Evolutionary conservation across 2,888 invertebrate genomes (phyloP).

Genomic region (Lithophane semibrunnea): DNA sequence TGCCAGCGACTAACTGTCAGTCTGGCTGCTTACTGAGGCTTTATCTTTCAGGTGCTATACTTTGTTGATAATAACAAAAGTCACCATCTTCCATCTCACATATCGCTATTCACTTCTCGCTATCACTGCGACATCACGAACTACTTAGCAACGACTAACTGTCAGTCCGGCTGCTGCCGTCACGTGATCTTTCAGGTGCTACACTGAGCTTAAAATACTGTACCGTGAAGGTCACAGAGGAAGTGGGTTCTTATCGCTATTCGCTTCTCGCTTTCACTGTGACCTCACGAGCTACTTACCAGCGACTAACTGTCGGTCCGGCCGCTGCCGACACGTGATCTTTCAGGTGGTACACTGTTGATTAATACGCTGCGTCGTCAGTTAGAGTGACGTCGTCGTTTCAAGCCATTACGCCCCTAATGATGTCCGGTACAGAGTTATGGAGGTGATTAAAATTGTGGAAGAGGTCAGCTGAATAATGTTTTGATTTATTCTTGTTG

Average conservation of each 20-base stretch:
- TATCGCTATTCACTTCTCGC: neutral
- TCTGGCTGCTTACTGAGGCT: constrained; percentile 74
- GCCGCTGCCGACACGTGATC: constrained; percentile 79
- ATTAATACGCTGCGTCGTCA: constrained; percentile 80
- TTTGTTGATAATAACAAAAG: neutral
- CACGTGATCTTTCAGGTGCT: constrained; percentile 85
- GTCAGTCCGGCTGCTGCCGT: constrained; percentile 76
- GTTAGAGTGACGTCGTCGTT: constrained; percentile 75
- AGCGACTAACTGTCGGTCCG: constrained; percentile 82
- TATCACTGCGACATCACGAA: constrained; percentile 4
- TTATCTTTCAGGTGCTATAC: constrained; percentile 82
- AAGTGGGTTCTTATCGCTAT: neutral
- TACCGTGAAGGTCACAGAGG: neutral
- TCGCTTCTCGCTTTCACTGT: constrained; percentile 21
- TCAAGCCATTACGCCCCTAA: constrained; percentile 55
- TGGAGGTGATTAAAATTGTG: constrained; percentile 37
- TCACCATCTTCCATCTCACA: neutral
- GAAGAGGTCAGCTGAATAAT: constrained; percentile 3
- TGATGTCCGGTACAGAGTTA: constrained; percentile 47
- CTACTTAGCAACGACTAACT: constrained; percentile 78
- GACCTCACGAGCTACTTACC: constrained; percentile 63
- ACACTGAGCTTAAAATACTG: constrained; percentile 55
- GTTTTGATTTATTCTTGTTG: neutral
- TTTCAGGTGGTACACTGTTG: constrained; percentile 82
- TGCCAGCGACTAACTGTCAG: constrained; percentile 78